Base-by-base conservation (phyloP, 2,113 vertebrate species). In the Salminus brasiliensis region DNA sequence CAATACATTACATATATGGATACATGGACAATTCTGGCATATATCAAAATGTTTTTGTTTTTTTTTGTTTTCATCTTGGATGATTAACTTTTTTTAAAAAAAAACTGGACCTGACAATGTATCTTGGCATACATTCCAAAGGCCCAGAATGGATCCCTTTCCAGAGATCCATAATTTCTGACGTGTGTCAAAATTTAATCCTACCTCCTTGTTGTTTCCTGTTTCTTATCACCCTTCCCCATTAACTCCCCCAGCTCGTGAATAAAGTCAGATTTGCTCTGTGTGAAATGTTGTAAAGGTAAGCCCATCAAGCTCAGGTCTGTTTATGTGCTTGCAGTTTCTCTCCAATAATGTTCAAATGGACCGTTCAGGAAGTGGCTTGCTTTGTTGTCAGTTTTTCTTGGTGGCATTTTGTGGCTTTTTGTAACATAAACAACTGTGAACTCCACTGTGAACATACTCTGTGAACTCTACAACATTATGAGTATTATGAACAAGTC, bases 281-380 rank as follows among this genome's bases (percentile, higher is more conserved):
- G 67, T 76, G 59, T 81, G 67, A 76, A 69, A 68, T 74, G 57
- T 79, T 72, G 74, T 32, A 60, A 81, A 84, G 82, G 75, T 77
- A 81, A 83, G 80, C 34, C 4, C 27, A 74, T 23, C 53, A 76
- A 45, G 7, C 8, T 1, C 45, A 53, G 6, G 18, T 21, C 49
- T 23, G 21, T n/a, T 49, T 16, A 49, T 18, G 47, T 21, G 18
- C 47, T 49, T n/a, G 49, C 8, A 21, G 1, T 7, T 53, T 23
- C 1, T 53, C 21, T 23, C 5, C 6, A 47, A 47, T n/a, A 47
- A 16, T 5, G 3, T 47, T 47, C 4, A 55, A 23, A 9, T 55
- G 23, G 2, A 1, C 47, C 18, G 18, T 52, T 52, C 11, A 52
- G 16, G 16, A 52, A 52, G 18, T 5, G 47, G 18, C 12, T 45